Evolutionary conservation across 2,888 invertebrate species (phyloP), one percentile per base, ranked within the genome.

Genomic region (Nemapogon koenigi): DNA sequence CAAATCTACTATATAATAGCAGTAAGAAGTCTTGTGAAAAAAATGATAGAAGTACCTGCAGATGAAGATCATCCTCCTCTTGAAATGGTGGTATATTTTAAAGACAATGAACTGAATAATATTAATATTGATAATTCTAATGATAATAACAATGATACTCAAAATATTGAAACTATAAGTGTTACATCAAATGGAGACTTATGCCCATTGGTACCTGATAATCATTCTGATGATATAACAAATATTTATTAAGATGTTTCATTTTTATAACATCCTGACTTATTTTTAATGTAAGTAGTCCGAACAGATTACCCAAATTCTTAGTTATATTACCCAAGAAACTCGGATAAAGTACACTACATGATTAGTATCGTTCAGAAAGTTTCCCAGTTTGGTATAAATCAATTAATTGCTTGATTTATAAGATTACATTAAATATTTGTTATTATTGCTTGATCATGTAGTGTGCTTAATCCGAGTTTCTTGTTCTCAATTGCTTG

Each of bases 1-100:
- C 36, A 40, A 14, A 7, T 13, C 8, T 37, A 40, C 27, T 31
- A 26, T 19, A 40, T 40, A n/a, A 3, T 40, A 31, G 30, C 26
- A 8, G 17, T 40, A 31, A 30, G 40, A 18, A 36, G 36, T 40
- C n/a, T 28, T 1, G 3, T 40, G 14, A 40, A 40, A 19, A 30
- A 18, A n/a, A 3, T 13, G 3, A 3, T 14, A 33, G 16, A 13
- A 8, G 7, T 15, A 15, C n/a, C 18, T 14, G 2, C 11, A 19
- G 33, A 11, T 16, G 11, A 33, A 3, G 4, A 19, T 2, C 6
- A 33, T 13, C 8, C 3, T 10, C n/a, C 11, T 19, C 18, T 33
- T 11, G 33, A 33, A 33, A 19, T 33, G 19, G 19, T 19, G 18
- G 22, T 33, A 11, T 11, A 18, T 22, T 7, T 7, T 22, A 22